These are phyloP conservation scores for Polypterus senegalus DNA, from an alignment of 2,113 vertebrate species.

Conservation along the genomic window DNA sequence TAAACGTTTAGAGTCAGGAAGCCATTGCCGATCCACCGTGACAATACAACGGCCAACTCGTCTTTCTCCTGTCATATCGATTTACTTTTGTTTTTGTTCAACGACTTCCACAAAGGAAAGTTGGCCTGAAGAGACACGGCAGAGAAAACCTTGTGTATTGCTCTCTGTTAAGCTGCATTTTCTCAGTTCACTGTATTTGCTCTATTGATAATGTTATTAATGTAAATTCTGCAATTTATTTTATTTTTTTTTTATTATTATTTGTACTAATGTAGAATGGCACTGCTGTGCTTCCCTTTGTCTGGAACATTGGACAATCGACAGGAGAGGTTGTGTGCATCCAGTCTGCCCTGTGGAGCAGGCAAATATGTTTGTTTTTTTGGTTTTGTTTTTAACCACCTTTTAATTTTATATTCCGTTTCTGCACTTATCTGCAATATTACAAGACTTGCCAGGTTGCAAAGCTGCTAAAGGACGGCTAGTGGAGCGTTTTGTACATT, in stretches of 20 bases:
- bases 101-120: slow-evolving; percentile 54
- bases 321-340: slow-evolving; percentile 20
- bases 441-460: slow-evolving; percentile 61
- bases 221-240: slow-evolving; percentile 40
- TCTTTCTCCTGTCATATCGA: slow-evolving; percentile 49
- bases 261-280: slow-evolving; percentile 37
- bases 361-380: slow-evolving; percentile 35
- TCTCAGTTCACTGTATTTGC: slow-evolving; percentile 51
- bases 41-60: slow-evolving; percentile 49
- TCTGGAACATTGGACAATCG: slow-evolving; percentile 54
- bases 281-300: slow-evolving; percentile 47
- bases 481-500: slow-evolving; percentile 66
- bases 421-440: slow-evolving; percentile 45
- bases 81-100: slow-evolving; percentile 34
- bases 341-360: slow-evolving; percentile 69
- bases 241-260: slow-evolving; percentile 38
- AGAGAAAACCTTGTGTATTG: slow-evolving; percentile 56
- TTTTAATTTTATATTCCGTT: slow-evolving; percentile 32
- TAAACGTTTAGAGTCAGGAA: slow-evolving; percentile 38
- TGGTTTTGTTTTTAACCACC: slow-evolving; percentile 48
- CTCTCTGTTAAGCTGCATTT: slow-evolving; percentile 35
- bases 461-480: slow-evolving; percentile 74
- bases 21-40: slow-evolving; percentile 26
- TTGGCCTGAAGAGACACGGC: slow-evolving; percentile 53
- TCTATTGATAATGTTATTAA: slow-evolving; percentile 34